Evolutionary conservation across 2,797 vertebrate genomes (phyloP).

Genomic region (Notolepis coatsorum): DNA sequence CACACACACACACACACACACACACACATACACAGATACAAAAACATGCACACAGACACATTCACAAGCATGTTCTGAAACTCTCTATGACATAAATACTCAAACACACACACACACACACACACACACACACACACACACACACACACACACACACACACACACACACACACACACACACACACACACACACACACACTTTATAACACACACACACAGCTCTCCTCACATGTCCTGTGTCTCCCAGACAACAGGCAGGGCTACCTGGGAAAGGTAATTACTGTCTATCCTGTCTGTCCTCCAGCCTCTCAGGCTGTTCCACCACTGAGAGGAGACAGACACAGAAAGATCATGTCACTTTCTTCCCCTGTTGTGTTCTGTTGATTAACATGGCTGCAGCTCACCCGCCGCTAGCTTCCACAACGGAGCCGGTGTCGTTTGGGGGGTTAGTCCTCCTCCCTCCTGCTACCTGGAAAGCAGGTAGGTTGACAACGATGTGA

Average conservation of each 20-base stretch:
- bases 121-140: slow-evolving; percentile 45
- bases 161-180: slow-evolving; percentile 41
- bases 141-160: slow-evolving; percentile 29
- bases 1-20: slow-evolving; percentile 45
- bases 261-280: slow-evolving; percentile 82
- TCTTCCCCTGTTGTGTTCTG: background rate
- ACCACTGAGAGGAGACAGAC: slow-evolving; percentile 50
- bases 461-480: slow-evolving; percentile 1
- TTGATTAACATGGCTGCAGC: background rate
- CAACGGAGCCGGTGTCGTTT: background rate
- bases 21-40: slow-evolving; percentile 23
- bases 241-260: slow-evolving; percentile 58
- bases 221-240: slow-evolving; percentile 69
- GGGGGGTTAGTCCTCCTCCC: too few relatives aligned
- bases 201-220: background rate
- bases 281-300: slow-evolving; percentile 76
- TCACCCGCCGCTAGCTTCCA: background rate
- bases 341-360: slow-evolving; percentile 12
- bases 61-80: too few relatives aligned
- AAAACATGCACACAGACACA: slow-evolving; percentile 40
- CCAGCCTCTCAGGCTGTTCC: slow-evolving; percentile 57
- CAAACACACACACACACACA: background rate
- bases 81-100: background rate
- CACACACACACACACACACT: background rate
- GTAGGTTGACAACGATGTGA: background rate